Conservation (phyloP, 2,797 vertebrate species). For the Sciurus carolinensis region DNA sequence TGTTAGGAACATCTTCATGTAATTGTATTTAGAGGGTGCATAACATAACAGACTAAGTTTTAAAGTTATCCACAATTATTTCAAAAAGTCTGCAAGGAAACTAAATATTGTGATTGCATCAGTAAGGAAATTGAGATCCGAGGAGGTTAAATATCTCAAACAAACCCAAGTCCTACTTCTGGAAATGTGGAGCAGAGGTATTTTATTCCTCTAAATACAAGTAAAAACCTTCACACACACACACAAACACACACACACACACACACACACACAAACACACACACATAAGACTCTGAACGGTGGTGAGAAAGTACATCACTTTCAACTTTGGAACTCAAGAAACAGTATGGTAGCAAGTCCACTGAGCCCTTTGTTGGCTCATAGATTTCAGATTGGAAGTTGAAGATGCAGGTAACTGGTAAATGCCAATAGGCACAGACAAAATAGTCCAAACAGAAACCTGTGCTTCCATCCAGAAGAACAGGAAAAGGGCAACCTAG, state of each 20-base stretch:
- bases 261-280: too few species aligned
- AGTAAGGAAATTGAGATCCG: conserved; percentile 20
- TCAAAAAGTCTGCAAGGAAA: not conserved
- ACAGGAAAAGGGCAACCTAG: not conserved
- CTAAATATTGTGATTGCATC: not conserved
- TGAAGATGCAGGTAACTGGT: not conserved
- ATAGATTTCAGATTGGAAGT: not conserved
- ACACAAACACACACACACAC: too few species aligned
- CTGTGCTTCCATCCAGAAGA: not conserved
- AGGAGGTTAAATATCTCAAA: not conserved
- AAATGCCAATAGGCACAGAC: not conserved
- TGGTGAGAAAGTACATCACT: not conserved
- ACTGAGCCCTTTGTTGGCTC: not conserved
- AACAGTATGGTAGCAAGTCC: not conserved
- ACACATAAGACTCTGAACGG: not conserved
- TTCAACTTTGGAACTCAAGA: not conserved
- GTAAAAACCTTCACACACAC: not conserved
- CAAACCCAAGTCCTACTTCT: conserved; percentile 28
- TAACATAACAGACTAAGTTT: not conserved
- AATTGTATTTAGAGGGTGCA: not conserved
- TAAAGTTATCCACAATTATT: conserved; percentile 10
- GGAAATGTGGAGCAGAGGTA: not conserved
- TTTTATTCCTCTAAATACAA: not conserved
- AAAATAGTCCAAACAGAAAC: not conserved
- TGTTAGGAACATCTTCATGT: not conserved